Evolutionary conservation across 2,888 invertebrate species (phyloP), one percentile per base, ranked within the genome.

Genomic region (Pomacea canaliculata): DNA sequence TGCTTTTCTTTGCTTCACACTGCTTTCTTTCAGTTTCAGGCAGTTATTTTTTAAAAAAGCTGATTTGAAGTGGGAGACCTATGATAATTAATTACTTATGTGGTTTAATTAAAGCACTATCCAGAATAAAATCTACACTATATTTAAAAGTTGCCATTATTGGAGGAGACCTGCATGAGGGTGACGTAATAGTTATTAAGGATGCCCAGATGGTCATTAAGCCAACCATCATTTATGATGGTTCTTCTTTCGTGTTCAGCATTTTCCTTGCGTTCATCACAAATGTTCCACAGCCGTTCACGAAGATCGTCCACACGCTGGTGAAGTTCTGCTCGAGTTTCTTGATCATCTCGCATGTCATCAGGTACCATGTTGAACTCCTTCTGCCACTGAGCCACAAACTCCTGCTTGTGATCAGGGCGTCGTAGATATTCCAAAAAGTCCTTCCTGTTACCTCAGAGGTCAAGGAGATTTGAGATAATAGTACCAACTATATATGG

Each of bases 381-480:
- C 87, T 89, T 89, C 73, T 91, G 90, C 86, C 90, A 91, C 67
- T 89, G 87, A 8, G 84, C 80, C 10, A 91, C 84, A 83, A 89
- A 90, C 73, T 90, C 89, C 77, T 91, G 90, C 79, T 91, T 91
- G 74, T 87, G 85, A 79, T 91, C 91, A 23, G 91, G 91, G 76
- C 90, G 79, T 59, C 86, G 76, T 46, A 91, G 82, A 79, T 88
- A 91, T 8, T 83, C 81, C 72, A 87, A 70, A 80, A 85, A 91
- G 78, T 89, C 89, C 76, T 86, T 87, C 77, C 89, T 89, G 81
- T 9, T 79, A 84, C 67, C 27, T 10, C 51, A 10, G 8, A 56
- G 12, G 16, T 56, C 51, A 56, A 56, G 16, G 16, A 16, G 16
- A 56, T 56, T 56, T 56, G 4, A 56, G 8, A 16, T 13, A 56